Evolutionary conservation across 2,888 invertebrate species (phyloP), one percentile per base, ranked within the genome.

Genomic region (Cephus runcator): DNA sequence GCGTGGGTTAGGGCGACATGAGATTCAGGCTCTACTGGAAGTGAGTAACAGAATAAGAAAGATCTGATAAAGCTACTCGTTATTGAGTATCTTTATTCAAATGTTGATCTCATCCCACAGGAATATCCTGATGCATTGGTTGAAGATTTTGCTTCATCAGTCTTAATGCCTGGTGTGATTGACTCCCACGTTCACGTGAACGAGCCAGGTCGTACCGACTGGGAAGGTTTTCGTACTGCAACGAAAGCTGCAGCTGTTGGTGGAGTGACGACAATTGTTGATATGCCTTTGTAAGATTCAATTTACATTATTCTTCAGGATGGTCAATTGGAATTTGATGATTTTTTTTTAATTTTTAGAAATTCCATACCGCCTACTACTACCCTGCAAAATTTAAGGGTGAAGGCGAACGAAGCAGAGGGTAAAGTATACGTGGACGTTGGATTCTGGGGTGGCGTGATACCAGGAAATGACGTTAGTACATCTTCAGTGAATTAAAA

Each of bases 401-500:
- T 91, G 1, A 96, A 96, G 91, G 92, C 94, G 3, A 85, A 90
- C 15, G 93, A 93, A 3, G 95, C 96, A 0, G 89, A 92, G 69
- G 93, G 93, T 2, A 90, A 92, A 83, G 92, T 94, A 34, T 95
- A 92, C 83, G 94, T 95, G 0, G 96, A 96, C 87, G 94, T 96
- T 73, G 96, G 94, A 4, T 96, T 96, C 90, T 96, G 96, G 96
- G 96, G 96, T n/a, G 96, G 96, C n/a, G 93, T 96, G 1, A 93
- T 95, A 75, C 95, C 94, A 0, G 94, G 93, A 79, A 96, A 96
- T 90, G 91, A 93, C 88, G 94, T 94, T 88, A 85, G 83, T 79
- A 36, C 56, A 56, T 56, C 15, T 9, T 56, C 23, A 23, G 56
- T 56, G 56, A 56, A 23, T 9, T n/a, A 79, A 30, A 36, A 56